Evolutionary conservation across 1,140 invertebrate species (phyloP).

Genomic region (Atta cephalotes): DNA sequence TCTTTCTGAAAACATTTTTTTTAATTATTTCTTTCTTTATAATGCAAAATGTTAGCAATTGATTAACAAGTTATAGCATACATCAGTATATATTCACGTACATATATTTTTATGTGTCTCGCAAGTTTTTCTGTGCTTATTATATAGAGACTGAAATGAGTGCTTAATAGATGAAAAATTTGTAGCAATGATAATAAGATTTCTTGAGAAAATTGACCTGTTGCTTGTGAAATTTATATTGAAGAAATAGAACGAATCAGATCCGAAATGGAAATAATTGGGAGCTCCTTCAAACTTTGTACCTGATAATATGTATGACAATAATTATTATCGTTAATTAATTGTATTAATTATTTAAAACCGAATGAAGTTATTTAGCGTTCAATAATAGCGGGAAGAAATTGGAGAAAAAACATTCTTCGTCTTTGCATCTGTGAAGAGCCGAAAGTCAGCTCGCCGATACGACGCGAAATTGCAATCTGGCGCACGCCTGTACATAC

Average conservation of each 20-base stretch:
- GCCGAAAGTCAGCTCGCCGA: not conserved
- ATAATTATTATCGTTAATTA: conserved; percentile 3
- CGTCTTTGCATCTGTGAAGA: not conserved
- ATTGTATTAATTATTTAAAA: not conserved
- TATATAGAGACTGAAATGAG: not conserved
- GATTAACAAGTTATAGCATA: no score
- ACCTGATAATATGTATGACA: not conserved
- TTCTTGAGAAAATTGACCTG: not conserved
- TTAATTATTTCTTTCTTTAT: no score
- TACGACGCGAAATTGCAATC: not conserved
- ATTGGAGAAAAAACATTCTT: not conserved
- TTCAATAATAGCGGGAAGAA: not conserved
- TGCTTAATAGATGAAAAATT: not conserved
- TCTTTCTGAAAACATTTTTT: no score
- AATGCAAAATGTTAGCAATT: no score
- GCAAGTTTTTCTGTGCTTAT: no score
- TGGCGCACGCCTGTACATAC: not conserved
- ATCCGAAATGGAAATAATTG: not conserved
- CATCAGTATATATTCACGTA: no score
- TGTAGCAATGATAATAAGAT: not conserved
- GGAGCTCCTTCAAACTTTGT: not conserved
- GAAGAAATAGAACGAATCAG: not conserved
- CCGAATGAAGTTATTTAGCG: not conserved
- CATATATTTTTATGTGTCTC: no score
- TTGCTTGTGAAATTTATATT: not conserved